phyloP scores from a whole-genome alignment of 2,797 vertebrate genomes.

The Trichosurus vulpecula region DNA sequence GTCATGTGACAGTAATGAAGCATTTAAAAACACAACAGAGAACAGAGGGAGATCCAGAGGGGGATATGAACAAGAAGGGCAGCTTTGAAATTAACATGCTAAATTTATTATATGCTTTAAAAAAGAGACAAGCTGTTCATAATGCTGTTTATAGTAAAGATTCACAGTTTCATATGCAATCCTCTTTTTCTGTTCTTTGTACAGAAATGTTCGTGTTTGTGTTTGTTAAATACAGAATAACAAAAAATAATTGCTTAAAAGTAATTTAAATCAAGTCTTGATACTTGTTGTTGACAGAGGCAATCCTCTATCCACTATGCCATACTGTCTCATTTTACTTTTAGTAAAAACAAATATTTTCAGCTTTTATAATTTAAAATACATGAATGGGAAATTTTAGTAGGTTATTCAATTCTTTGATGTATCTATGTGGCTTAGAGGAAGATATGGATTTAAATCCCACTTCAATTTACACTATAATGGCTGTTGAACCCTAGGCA shows the following conservation, averaged over 20 bases:
- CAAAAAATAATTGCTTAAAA: neutral
- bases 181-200: neutral
- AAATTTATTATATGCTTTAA: neutral
- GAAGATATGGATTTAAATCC: neutral
- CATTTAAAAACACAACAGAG: neutral
- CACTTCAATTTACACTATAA: neutral
- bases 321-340: neutral
- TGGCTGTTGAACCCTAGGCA: neutral
- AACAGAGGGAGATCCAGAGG: neutral
- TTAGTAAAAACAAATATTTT: neutral
- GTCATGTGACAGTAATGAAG: neutral
- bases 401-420: neutral
- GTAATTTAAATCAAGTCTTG: neutral
- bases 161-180: slow-evolving; percentile 5
- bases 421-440: neutral
- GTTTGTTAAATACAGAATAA: neutral
- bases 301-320: neutral
- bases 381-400: neutral
- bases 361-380: neutral
- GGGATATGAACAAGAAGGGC: neutral
- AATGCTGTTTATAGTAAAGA: neutral
- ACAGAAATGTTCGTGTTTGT: neutral
- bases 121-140: neutral
- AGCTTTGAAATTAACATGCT: neutral
- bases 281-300: neutral